Evolutionary conservation across 2,888 invertebrate genomes (phyloP).

Genomic region (Psylliodes chrysocephalus): DNA sequence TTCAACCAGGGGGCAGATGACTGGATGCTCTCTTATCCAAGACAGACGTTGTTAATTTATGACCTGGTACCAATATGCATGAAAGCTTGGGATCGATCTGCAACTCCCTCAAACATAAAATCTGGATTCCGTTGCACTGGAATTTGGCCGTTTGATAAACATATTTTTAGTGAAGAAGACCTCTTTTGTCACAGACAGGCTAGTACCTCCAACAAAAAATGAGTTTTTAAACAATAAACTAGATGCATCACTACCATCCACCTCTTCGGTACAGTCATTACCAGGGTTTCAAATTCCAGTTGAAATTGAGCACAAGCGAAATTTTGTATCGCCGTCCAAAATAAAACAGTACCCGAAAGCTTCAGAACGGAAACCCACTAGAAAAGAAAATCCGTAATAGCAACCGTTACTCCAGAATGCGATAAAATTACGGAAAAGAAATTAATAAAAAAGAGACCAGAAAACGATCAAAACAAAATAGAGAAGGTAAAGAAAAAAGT

Average conservation of each 20-base stretch:
- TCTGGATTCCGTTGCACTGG: no score
- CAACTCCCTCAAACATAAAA: no score
- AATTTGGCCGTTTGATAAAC: neutral
- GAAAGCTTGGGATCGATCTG: no score
- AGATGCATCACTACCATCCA: neutral
- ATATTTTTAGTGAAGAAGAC: conserved; percentile 12
- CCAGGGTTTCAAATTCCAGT: neutral
- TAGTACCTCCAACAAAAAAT: conserved; percentile 8
- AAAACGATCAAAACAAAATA: conserved; percentile 10
- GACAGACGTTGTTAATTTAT: no score
- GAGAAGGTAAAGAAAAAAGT: conserved; percentile 14
- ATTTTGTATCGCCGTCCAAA: neutral
- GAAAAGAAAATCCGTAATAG: conserved; percentile 18
- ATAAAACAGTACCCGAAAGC: neutral
- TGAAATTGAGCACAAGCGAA: neutral
- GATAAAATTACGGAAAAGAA: conserved; percentile 17
- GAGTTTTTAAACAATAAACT: no score
- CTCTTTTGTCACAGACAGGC: conserved; percentile 21
- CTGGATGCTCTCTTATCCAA: conserved; percentile 19
- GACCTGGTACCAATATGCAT: no score
- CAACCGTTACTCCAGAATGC: conserved; percentile 14
- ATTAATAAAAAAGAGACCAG: conserved; percentile 3
- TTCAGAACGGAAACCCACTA: conserved; percentile 5
- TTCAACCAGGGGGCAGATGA: conserved; percentile 27
- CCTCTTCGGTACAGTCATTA: neutral